Evolutionary conservation across 1,140 invertebrate species (phyloP).

Genomic region (Daktulosphaira vitifoliae): DNA sequence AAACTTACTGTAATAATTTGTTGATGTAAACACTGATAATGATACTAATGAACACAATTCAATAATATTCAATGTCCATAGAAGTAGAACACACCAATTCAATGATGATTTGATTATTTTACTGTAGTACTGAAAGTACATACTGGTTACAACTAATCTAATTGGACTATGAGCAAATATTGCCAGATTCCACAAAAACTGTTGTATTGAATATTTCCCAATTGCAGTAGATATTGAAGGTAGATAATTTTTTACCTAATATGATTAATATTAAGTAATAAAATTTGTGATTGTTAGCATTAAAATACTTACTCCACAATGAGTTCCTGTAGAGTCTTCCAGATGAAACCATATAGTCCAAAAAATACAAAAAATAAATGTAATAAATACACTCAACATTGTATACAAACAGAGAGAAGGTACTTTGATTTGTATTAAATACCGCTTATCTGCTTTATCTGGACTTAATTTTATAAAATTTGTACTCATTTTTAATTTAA

Average conservation of each 20-base stretch:
- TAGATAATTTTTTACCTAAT: slow-evolving; percentile 60
- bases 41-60: slow-evolving; percentile 76
- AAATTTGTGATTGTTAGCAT: not conserved
- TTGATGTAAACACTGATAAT: slow-evolving; percentile 81
- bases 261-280: not conserved
- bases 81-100: slow-evolving; percentile 53
- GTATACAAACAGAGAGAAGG: not conserved
- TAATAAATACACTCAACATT: slow-evolving; percentile 15
- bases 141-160: slow-evolving; percentile 59
- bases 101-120: slow-evolving; percentile 48
- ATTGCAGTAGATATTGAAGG: slow-evolving; percentile 92
- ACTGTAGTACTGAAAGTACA: slow-evolving; percentile 57
- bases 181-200: slow-evolving; percentile 77
- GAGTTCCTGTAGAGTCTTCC: slow-evolving; percentile 70
- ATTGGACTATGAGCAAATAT: slow-evolving; percentile 70
- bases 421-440: slow-evolving; percentile 17
- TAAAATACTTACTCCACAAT: slow-evolving; percentile 53
- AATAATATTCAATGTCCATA: slow-evolving; percentile 63
- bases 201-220: slow-evolving; percentile 80
- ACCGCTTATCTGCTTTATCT: not conserved
- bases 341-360: slow-evolving; percentile 77
- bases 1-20: slow-evolving; percentile 73
- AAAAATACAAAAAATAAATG: slow-evolving; percentile 54
- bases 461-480: not conserved
- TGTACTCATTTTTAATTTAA: not conserved